These are phyloP conservation scores for Anguilla megastoma DNA, from an alignment of 2,797 vertebrate genomes.

Conservation along the genomic window DNA sequence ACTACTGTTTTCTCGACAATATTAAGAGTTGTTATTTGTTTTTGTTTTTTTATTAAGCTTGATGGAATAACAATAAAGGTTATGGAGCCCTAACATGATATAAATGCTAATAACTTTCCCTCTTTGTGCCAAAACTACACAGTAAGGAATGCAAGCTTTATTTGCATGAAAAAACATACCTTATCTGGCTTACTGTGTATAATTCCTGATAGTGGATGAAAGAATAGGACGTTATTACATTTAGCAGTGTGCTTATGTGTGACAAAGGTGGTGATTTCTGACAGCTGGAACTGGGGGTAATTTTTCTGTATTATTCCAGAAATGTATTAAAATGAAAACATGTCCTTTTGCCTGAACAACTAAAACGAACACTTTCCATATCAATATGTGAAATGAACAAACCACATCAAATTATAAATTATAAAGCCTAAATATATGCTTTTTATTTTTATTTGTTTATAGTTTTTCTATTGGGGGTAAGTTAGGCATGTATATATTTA, in stretches of 20 bases:
- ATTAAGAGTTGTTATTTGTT: not conserved
- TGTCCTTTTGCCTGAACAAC: not conserved
- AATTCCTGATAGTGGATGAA: conserved; percentile 31
- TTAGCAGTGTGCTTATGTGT: conserved; percentile 17
- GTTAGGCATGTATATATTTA: not conserved
- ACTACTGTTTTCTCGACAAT: not conserved
- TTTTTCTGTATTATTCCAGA: not conserved
- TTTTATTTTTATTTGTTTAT: not conserved
- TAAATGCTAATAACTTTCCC: not conserved
- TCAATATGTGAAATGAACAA: not conserved
- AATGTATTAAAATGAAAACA: not conserved
- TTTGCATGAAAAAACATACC: not conserved
- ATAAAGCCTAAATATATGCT: not conserved
- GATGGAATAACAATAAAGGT: not conserved
- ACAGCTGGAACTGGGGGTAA: conserved; percentile 16
- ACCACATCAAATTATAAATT: not conserved
- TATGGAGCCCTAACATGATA: not conserved
- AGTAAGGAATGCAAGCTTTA: not conserved
- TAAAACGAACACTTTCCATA: not conserved
- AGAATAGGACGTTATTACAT: conserved; percentile 13
- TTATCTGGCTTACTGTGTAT: not conserved
- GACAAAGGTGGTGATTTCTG: not conserved
- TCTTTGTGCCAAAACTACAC: not conserved
- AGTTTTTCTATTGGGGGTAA: not conserved
- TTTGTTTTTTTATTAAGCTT: not conserved